Evolutionary conservation across 30 jellyfish, hydroid and myxozoan genomes (phyloP).

Genomic region (Nemopilema nomurai): DNA sequence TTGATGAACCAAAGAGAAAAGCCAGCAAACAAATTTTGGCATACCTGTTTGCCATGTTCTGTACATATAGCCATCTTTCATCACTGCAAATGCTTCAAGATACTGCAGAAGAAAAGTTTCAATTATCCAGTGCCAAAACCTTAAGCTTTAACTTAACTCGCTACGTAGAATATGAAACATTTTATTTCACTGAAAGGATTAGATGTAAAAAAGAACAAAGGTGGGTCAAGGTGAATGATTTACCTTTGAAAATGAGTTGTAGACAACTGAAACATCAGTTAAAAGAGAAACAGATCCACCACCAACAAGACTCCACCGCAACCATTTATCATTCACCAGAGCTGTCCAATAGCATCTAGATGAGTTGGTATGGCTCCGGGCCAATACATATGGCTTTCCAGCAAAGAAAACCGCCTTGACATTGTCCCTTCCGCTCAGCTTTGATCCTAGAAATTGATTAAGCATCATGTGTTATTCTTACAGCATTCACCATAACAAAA

Average conservation of each 20-base stretch:
- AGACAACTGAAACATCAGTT: conserved; percentile 85
- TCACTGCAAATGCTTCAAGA: conserved; percentile 86
- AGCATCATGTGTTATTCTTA: neutral
- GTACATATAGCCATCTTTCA: conserved; percentile 88
- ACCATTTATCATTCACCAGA: conserved; percentile 25
- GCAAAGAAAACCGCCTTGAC: conserved; percentile 45
- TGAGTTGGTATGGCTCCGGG: conserved; percentile 74
- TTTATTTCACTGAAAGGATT: neutral
- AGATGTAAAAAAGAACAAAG: neutral
- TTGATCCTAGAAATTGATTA: conserved; percentile 36
- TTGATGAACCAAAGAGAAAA: too few relatives aligned
- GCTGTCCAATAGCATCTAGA: conserved; percentile 75
- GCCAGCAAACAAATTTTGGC: neutral
- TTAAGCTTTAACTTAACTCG: neutral
- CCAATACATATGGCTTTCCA: conserved; percentile 51
- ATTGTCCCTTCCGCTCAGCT: conserved; percentile 65
- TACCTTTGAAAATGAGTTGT: conserved; percentile 88
- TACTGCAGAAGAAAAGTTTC: conserved; percentile 43
- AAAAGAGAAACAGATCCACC: conserved; percentile 52
- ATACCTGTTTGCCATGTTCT: conserved; percentile 95
- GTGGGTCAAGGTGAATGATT: neutral
- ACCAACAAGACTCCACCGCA: conserved; percentile 75
- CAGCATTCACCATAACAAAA: too few relatives aligned
- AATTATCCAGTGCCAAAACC: too few relatives aligned
- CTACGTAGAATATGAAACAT: neutral